Conservation (phyloP, 2,888 invertebrate species). For the Caenorhabditis sulstoni region DNA sequence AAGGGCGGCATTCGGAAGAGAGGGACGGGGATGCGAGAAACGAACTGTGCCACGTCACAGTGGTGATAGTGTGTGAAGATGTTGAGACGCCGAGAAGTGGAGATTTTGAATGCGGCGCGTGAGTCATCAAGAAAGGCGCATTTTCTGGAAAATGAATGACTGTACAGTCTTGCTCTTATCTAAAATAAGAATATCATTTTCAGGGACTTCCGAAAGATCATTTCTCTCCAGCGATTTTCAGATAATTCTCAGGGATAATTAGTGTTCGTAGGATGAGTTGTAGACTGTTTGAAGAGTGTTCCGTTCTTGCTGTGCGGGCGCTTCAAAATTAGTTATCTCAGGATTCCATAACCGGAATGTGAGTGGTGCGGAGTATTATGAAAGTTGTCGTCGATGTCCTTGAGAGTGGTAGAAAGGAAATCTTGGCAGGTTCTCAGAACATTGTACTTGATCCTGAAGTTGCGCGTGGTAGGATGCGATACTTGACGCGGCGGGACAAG, state of each 20-base stretch:
- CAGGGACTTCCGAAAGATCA: too few relatives aligned
- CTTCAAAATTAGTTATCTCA: conserved; percentile 23
- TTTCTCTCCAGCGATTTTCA: too few relatives aligned
- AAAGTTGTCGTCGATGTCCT: conserved; percentile 25
- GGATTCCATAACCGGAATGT: conserved; percentile 14
- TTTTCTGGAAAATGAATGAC: background rate
- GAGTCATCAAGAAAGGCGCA: background rate
- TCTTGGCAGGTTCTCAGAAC: conserved; percentile 27
- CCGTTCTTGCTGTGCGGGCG: background rate
- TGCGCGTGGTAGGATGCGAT: conserved; percentile 4
- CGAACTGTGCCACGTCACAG: conserved; percentile 17
- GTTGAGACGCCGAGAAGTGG: background rate
- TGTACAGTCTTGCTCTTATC: background rate
- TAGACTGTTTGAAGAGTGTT: background rate
- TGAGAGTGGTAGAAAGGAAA: conserved; percentile 8
- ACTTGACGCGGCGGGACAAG: conserved; percentile 26
- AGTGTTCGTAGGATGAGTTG: conserved; percentile 5
- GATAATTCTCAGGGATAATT: background rate
- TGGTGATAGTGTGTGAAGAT: too few relatives aligned
- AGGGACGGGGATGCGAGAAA: conserved; percentile 22
- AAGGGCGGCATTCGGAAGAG: conserved; percentile 29
- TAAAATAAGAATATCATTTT: too few relatives aligned
- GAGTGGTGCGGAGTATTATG: conserved; percentile 18
- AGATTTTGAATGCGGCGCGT: conserved; percentile 17
- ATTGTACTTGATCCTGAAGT: conserved; percentile 25